Conservation (phyloP, 2,797 vertebrate genomes). For the Lagorchestes hirsutus region DNA sequence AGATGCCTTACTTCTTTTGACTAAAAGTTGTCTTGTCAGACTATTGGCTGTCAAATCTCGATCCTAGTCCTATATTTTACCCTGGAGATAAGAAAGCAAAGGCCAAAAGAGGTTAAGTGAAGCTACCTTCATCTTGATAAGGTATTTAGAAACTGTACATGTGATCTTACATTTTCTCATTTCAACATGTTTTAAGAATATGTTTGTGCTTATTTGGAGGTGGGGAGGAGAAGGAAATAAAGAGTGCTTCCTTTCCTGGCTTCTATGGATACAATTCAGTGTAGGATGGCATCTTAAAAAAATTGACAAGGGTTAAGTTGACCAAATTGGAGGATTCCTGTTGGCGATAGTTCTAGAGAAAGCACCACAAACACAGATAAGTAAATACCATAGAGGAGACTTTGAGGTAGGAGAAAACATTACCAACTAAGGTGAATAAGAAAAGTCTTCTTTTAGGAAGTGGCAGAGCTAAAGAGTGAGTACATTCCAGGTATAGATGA, state of each 20-base stretch:
- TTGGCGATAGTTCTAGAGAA: not conserved
- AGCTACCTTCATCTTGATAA: not conserved
- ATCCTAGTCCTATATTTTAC: not conserved
- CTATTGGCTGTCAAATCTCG: not conserved
- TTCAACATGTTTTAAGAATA: not conserved
- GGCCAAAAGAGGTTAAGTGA: not conserved
- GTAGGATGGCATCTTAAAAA: not conserved
- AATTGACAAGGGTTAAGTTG: not conserved
- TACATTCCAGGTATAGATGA: not conserved
- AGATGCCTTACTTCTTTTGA: not conserved
- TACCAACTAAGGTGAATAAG: not conserved
- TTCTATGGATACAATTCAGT: no score
- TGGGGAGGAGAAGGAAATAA: not conserved
- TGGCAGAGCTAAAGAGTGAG: not conserved
- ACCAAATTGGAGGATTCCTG: not conserved
- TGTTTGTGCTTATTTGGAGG: not conserved
- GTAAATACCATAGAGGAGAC: not conserved
- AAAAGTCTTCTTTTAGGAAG: not conserved
- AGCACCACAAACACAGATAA: not conserved
- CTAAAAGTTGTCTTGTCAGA: not conserved
- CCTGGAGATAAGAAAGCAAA: not conserved
- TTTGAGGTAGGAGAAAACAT: not conserved
- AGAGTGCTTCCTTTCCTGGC: not conserved
- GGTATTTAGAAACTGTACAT: not conserved
- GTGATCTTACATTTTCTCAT: not conserved